These are phyloP conservation scores for Orthosia gothica DNA, from an alignment of 2,888 invertebrate genomes.

Conservation along the genomic window DNA sequence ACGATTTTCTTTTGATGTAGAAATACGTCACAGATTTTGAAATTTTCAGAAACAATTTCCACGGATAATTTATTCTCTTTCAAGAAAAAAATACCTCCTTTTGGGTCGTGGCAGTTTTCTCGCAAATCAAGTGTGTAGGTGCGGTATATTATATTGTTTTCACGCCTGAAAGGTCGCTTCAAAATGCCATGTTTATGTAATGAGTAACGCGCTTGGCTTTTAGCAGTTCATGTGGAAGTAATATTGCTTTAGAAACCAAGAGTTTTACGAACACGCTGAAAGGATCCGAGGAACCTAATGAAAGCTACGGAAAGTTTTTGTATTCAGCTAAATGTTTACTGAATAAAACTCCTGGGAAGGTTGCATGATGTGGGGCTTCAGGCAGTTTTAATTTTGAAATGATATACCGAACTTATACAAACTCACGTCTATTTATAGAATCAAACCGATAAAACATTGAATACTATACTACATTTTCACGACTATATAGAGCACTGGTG, in stretches of 20 bases:
- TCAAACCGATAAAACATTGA: no score
- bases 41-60: constrained; percentile 39
- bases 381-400: neutral
- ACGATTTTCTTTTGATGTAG: neutral
- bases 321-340: constrained; percentile 18
- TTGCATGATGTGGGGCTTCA: neutral
- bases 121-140: constrained; percentile 23
- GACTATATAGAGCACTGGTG: no score
- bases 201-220: constrained; percentile 46
- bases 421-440: no score
- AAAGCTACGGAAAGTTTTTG: constrained; percentile 19
- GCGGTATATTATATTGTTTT: constrained; percentile 41
- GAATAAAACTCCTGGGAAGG: constrained; percentile 4
- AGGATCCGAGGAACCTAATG: constrained; percentile 4
- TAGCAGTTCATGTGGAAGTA: constrained; percentile 42
- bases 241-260: constrained; percentile 28
- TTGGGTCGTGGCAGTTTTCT: constrained; percentile 23
- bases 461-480: no score
- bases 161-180: constrained; percentile 41
- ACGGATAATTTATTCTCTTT: constrained; percentile 32
- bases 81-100: neutral
- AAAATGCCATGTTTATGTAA: constrained; percentile 54
- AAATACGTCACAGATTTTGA: constrained; percentile 23
- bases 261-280: constrained; percentile 26
- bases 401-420: neutral